Base-by-base conservation (phyloP, 2,888 invertebrate species). In the Anthrax anthrax region DNA sequence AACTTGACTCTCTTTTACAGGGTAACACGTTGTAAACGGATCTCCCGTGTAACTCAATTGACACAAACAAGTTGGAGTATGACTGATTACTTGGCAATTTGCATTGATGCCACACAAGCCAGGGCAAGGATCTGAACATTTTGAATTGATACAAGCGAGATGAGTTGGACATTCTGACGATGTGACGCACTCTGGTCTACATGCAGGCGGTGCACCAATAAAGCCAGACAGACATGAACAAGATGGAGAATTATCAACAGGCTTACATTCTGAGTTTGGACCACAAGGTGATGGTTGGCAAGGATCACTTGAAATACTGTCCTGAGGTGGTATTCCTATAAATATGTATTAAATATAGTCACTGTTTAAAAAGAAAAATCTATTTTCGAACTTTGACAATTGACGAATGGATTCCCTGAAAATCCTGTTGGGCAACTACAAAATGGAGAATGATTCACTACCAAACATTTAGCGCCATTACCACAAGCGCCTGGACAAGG, bases 401-500 rank as follows among this genome's bases (percentile, higher is more conserved):
- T 69, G 45, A 67, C 73, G 58, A 83, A 81, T 42, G 82, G 80
- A 62, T 82, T 79, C 37, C 84, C 84, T n/a, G 77, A 78, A 60
- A 76, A 76, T 57, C 74, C 72, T 8, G 71, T 64, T 5, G 76
- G 75, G 58, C 84, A 84, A 29, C 72, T 74, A 57, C 84, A 84
- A 60, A 78, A 76, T 37, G 84, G 84, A 54, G 76, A 78, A 60
- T 85, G 85, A 56, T 82, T 81, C 19, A 78, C 73, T n/a, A 84
- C 81, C 52, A 72, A 74, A 57, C 85, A 85, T 40, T 75, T 59
- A 3, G 85, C 84, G 56, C 75, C 75, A 41, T 76, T 65, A 23
- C 83, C 85, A 59, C 85, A 85, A 10, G 81, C 78, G 37, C 83
- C 82, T 4, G 77, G 77, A 53, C 84, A 84, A 32, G 84, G 84